Conservation (phyloP, 2,888 invertebrate genomes). For the Dendrolimus pini region DNA sequence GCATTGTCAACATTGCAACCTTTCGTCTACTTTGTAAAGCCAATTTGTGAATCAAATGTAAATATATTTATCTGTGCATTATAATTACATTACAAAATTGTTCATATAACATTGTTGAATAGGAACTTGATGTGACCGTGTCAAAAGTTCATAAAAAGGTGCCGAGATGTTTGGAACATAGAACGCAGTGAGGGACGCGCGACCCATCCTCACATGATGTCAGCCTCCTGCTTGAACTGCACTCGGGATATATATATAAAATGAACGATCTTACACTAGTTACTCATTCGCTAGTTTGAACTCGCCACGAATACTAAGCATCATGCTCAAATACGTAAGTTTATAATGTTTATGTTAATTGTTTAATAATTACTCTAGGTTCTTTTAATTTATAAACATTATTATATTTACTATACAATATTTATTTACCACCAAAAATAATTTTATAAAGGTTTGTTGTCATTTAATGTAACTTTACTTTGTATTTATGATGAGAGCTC, state of each 20-base stretch:
- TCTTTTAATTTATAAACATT: too few species aligned
- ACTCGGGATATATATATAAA: slow-evolving; percentile 66
- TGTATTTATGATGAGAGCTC: too few species aligned
- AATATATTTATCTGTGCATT: too few species aligned
- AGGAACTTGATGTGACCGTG: slow-evolving; percentile 8
- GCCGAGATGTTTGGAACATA: slow-evolving; percentile 27
- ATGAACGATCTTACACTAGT: slow-evolving; percentile 56
- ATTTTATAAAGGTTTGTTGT: too few species aligned
- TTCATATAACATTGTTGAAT: background rate
- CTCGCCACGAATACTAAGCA: slow-evolving; percentile 65
- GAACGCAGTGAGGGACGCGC: slow-evolving; percentile 31
- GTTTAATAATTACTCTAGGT: slow-evolving; percentile 10
- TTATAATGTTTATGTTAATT: slow-evolving; percentile 14
- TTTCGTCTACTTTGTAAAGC: too few species aligned
- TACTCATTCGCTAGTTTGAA: slow-evolving; percentile 73
- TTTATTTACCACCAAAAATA: too few species aligned
- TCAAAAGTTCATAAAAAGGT: slow-evolving; percentile 41
- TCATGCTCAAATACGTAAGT: slow-evolving; percentile 74
- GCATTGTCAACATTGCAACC: too few species aligned
- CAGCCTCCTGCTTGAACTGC: slow-evolving; percentile 55
- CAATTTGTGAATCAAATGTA: too few species aligned
- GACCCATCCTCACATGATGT: slow-evolving; percentile 60
- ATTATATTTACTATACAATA: too few species aligned
- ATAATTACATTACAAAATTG: too few species aligned
- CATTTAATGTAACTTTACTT: too few species aligned